phyloP scores from a whole-genome alignment of 2,888 invertebrate species.

The Meloe dianella region DNA sequence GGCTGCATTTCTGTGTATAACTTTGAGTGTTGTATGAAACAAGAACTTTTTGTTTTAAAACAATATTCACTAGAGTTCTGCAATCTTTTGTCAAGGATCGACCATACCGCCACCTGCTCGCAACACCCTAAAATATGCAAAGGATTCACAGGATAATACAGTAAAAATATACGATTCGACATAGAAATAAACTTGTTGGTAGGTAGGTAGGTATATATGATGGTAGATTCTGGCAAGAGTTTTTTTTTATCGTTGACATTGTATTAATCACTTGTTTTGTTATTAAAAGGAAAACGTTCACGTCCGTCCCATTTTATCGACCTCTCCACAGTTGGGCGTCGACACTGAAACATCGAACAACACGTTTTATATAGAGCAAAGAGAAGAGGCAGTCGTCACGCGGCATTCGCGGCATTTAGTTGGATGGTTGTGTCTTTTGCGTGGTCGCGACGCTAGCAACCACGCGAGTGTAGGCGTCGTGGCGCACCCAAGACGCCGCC shows the following conservation, averaged over 20 bases:
- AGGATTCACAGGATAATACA: not conserved
- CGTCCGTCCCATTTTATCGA: slow-evolving; percentile 6
- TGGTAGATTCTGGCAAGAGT: too few species aligned
- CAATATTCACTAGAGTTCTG: too few species aligned
- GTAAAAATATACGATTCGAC: not conserved
- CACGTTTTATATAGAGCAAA: slow-evolving; percentile 3
- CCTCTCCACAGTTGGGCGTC: slow-evolving; percentile 7
- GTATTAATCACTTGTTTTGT: too few species aligned
- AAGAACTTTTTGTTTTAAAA: too few species aligned
- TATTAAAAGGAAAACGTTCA: not conserved
- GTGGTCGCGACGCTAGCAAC: slow-evolving; percentile 8
- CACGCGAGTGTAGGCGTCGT: not conserved
- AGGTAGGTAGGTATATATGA: too few species aligned
- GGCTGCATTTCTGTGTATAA: not conserved
- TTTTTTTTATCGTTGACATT: not conserved
- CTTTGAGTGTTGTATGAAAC: too few species aligned
- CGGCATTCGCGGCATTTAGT: slow-evolving; percentile 2
- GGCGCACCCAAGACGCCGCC: not conserved
- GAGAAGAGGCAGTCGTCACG: not conserved
- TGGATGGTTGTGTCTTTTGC: not conserved
- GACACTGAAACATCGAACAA: slow-evolving; percentile 3
- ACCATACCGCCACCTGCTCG: slow-evolving; percentile 1
- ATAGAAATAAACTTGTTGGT: not conserved
- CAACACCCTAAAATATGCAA: not conserved
- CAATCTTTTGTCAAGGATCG: not conserved